Percentiles rank a stretch among this genome's conserved stretches.
Evolutionary conservation across 1,140 invertebrate species (phyloP).

Genomic region (Drosophila pachea): DNA sequence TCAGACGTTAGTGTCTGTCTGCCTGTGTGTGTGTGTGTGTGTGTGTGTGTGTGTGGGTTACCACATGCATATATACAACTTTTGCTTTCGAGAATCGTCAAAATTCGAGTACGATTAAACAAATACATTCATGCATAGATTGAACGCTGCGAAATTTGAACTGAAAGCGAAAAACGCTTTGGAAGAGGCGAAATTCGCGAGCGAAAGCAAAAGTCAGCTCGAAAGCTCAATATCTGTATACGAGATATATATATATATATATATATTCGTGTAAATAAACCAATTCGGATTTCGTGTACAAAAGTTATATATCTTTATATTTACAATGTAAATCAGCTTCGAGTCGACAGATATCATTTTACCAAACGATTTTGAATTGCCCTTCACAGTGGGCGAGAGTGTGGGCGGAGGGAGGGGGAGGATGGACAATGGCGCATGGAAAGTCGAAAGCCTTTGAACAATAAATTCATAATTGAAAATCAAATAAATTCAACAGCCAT

Average conservation of each 20-base stretch:
- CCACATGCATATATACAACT: constrained; percentile 31
- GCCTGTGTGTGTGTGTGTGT: too few relatives aligned
- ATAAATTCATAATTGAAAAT: constrained; percentile 52
- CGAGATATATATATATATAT: not conserved
- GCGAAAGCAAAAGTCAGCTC: constrained; percentile 6
- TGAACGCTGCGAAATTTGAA: constrained; percentile 7
- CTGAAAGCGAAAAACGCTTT: constrained; percentile 1
- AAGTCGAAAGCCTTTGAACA: constrained; percentile 19
- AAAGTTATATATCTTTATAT: too few relatives aligned
- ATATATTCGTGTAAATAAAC: not conserved
- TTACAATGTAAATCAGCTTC: too few relatives aligned
- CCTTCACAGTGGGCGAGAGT: not conserved
- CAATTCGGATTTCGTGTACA: not conserved
- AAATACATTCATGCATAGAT: constrained; percentile 10
- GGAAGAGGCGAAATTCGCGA: not conserved
- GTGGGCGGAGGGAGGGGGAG: not conserved
- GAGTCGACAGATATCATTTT: too few relatives aligned
- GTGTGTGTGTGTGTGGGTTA: too few relatives aligned
- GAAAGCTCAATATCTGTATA: constrained; percentile 1
- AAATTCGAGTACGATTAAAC: constrained; percentile 31
- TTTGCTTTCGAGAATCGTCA: constrained; percentile 63
- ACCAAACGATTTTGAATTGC: too few relatives aligned
- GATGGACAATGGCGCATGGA: not conserved
- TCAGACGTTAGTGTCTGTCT: too few relatives aligned
- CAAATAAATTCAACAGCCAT: constrained; percentile 55